A percentile compares a stretch with the other conserved stretches of the same genome.
Conservation (phyloP, 2,113 vertebrate species). For the Stigmatopora argus region DNA sequence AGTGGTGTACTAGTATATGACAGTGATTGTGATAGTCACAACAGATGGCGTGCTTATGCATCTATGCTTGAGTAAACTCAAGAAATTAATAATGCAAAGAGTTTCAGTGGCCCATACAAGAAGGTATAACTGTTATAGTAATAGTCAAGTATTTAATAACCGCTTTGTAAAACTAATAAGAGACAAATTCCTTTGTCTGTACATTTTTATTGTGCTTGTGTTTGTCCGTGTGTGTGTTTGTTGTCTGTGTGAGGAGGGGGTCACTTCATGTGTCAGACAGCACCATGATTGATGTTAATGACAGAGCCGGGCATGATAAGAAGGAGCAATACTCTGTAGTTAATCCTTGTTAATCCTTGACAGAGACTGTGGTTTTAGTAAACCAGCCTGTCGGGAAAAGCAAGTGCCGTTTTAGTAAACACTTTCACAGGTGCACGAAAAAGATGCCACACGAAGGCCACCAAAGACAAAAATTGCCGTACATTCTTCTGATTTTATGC, state of each 20-base stretch:
- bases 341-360: conserved; percentile 71
- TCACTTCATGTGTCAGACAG: conserved; percentile 16
- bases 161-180: conserved; percentile 1
- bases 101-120: background rate
- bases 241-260: background rate
- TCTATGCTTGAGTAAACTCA: conserved; percentile 9
- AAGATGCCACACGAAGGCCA: background rate
- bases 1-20: background rate
- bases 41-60: conserved; percentile 36
- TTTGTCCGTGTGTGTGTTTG: conserved; percentile 8
- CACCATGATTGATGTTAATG: conserved; percentile 39
- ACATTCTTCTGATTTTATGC: background rate
- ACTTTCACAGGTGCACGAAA: conserved; percentile 21
- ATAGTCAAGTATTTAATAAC: background rate
- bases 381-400: conserved; percentile 30
- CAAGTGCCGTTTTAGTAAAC: conserved; percentile 32
- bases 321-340: conserved; percentile 60
- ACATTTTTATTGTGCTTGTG: conserved; percentile 9
- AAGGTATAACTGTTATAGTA: background rate
- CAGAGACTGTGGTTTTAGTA: conserved; percentile 35
- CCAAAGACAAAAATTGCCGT: background rate
- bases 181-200: conserved; percentile 2
- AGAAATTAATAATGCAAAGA: conserved; percentile 20
- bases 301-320: conserved; percentile 56
- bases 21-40: conserved; percentile 23